These are phyloP conservation scores for Musca domestica DNA, from an alignment of 1,140 invertebrate genomes.

Conservation along the genomic window DNA sequence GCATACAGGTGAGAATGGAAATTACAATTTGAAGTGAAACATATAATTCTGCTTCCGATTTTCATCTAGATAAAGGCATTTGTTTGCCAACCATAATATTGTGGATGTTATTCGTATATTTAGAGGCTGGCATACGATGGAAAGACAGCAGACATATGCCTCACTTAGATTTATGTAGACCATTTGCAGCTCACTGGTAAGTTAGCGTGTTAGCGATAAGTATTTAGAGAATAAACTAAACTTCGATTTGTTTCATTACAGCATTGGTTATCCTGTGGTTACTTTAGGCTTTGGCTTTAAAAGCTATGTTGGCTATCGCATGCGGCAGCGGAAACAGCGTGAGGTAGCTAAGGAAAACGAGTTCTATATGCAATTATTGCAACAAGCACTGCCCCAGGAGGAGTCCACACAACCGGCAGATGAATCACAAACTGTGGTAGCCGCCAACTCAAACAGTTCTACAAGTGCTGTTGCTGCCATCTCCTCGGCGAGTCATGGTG, in stretches of 20 bases:
- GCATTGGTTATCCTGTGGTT: slow-evolving; percentile 96
- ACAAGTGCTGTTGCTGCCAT: slow-evolving; percentile 17
- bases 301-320: slow-evolving; percentile 88
- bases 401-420: slow-evolving; percentile 35
- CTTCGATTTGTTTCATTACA: slow-evolving; percentile 49
- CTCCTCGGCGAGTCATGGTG: slow-evolving; percentile 6
- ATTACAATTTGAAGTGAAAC: slow-evolving; percentile 3
- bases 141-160: slow-evolving; percentile 84
- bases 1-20: slow-evolving; percentile 78
- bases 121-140: slow-evolving; percentile 87
- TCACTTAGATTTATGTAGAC: slow-evolving; percentile 91
- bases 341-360: slow-evolving; percentile 94
- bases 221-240: not conserved
- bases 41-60: slow-evolving; percentile 37
- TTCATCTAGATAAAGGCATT: slow-evolving; percentile 77
- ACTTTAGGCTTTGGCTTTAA: slow-evolving; percentile 96
- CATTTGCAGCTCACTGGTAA: slow-evolving; percentile 97
- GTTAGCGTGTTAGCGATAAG: not conserved
- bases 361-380: slow-evolving; percentile 89
- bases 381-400: slow-evolving; percentile 83
- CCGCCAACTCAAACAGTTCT: slow-evolving; percentile 1
- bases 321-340: slow-evolving; percentile 87
- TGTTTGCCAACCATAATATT: slow-evolving; percentile 92
- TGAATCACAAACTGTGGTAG: slow-evolving; percentile 20
- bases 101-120: slow-evolving; percentile 93